A percentile compares a stretch with the other conserved stretches of the same genome.
These are phyloP conservation scores for Engystomops pustulosus DNA, from an alignment of 2,113 vertebrate species.

Conservation along the genomic window DNA sequence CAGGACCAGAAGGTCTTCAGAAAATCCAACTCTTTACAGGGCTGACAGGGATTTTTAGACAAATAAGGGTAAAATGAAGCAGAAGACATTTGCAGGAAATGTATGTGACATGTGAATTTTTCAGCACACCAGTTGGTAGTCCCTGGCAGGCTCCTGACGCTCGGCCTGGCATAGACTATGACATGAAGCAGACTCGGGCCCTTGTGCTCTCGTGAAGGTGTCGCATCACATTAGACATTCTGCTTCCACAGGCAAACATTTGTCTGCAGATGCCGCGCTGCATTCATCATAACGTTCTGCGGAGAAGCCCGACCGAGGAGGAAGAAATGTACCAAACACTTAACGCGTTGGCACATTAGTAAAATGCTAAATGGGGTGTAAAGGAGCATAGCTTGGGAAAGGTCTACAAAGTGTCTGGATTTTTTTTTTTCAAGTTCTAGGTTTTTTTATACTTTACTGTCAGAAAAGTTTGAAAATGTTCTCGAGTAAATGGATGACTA, in stretches of 20 bases:
- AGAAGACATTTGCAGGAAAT: conserved; percentile 61
- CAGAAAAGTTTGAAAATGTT: conserved; percentile 22
- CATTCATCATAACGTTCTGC: conserved; percentile 26
- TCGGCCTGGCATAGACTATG: background rate
- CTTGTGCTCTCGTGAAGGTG: background rate
- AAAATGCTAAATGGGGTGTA: conserved; percentile 31
- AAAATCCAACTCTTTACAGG: background rate
- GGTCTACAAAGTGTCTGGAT: conserved; percentile 32
- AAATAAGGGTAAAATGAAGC: conserved; percentile 58
- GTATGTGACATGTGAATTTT: conserved; percentile 58
- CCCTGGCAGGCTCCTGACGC: background rate
- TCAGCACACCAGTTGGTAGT: background rate
- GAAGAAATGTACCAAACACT: conserved; percentile 35
- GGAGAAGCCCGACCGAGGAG: background rate
- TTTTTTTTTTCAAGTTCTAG: background rate
- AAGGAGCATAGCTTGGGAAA: conserved; percentile 33
- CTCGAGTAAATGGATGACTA: no score
- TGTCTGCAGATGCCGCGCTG: background rate
- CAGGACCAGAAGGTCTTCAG: background rate
- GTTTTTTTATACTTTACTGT: background rate
- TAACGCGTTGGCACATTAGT: conserved; percentile 49
- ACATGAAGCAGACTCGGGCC: background rate
- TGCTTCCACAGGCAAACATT: rapidly evolving
- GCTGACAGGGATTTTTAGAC: conserved; percentile 8
- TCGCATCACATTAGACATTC: conserved; percentile 14